phyloP scores from a whole-genome alignment of 2,113 vertebrate species.

The Isichthys henryi region DNA sequence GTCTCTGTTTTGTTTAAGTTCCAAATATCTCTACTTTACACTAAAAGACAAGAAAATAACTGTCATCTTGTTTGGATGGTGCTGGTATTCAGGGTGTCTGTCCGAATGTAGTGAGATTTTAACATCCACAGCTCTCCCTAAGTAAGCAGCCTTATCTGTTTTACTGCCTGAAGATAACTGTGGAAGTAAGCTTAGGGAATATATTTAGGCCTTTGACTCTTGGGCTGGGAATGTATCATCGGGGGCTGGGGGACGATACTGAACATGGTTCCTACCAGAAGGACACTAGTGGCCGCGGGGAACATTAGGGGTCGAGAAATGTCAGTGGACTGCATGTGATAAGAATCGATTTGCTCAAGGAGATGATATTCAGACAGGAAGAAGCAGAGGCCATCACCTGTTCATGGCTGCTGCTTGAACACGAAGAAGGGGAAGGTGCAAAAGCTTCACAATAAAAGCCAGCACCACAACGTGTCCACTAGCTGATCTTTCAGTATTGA shows the following conservation, averaged over 20 bases:
- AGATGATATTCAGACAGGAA: not conserved
- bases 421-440: not conserved
- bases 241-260: not conserved
- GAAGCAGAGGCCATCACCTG: not conserved
- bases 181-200: not conserved
- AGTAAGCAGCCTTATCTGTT: not conserved
- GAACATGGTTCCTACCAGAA: not conserved
- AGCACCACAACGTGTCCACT: not conserved
- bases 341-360: not conserved
- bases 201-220: not conserved
- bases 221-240: not conserved
- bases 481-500: not conserved
- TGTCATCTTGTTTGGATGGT: not conserved
- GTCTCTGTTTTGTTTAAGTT: not conserved
- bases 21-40: not conserved
- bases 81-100: not conserved
- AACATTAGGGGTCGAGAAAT: not conserved
- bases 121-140: not conserved
- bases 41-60: conserved; percentile 13
- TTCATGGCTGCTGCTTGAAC: not conserved
- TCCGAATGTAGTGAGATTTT: not conserved
- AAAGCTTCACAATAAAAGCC: not conserved
- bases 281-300: not conserved
- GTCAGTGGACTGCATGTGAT: not conserved
- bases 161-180: not conserved